Conservation (phyloP, 2,113 vertebrate species). For the Dasypus novemcinctus region DNA sequence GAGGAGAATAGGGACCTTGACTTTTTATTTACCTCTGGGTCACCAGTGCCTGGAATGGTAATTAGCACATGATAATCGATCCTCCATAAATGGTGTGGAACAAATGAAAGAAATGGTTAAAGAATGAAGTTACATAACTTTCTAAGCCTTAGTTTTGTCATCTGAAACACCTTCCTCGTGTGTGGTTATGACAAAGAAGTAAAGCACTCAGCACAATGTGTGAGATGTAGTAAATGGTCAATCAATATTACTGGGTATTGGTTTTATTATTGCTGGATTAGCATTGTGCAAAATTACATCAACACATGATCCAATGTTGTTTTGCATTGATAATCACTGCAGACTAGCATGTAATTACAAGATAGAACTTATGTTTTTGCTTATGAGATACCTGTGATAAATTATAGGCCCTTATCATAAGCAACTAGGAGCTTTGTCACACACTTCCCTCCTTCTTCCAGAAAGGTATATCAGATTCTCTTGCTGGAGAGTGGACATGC, state of each 20-base stretch:
- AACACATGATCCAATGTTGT: background rate
- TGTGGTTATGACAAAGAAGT: background rate
- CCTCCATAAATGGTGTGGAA: background rate
- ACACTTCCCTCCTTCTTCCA: background rate
- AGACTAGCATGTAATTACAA: background rate
- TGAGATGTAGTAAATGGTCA: background rate
- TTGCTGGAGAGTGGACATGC: background rate
- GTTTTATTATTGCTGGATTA: background rate
- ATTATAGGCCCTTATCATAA: background rate
- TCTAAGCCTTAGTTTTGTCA: background rate
- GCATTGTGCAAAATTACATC: background rate
- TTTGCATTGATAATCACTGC: background rate
- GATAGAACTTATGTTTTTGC: background rate
- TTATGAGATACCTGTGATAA: background rate
- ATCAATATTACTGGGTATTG: background rate
- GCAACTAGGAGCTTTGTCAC: background rate
- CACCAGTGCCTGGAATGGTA: background rate
- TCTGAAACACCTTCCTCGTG: background rate
- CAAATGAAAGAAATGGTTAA: background rate
- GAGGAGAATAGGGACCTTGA: background rate
- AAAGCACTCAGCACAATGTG: background rate
- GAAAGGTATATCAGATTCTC: background rate
- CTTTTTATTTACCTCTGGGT: background rate
- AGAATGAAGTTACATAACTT: background rate
- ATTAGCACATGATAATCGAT: background rate